phyloP scores from a whole-genome alignment of 2,113 vertebrate species.

The Hirundichthys speculiger region DNA sequence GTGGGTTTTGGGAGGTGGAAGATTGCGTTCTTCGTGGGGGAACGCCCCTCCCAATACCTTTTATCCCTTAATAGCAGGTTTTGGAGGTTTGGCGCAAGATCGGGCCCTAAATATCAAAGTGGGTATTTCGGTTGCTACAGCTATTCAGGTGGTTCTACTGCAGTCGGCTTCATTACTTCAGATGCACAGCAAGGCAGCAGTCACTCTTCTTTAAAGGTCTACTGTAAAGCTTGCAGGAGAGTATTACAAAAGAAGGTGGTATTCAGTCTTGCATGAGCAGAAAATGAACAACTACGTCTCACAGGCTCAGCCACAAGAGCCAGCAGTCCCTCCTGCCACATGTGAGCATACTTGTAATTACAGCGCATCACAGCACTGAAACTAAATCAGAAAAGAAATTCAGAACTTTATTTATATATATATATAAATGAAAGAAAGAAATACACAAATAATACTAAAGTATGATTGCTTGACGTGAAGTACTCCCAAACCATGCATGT shows the following conservation, averaged over 20 bases:
- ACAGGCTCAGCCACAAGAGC: neutral
- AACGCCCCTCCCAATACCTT: too few relatives aligned
- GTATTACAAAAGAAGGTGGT: slow-evolving; percentile 7
- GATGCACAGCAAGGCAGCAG: slow-evolving; percentile 5
- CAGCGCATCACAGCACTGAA: neutral
- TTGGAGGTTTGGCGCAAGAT: too few relatives aligned
- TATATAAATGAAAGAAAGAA: neutral
- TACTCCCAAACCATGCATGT: slow-evolving; percentile 14
- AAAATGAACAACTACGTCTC: neutral
- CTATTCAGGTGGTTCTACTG: neutral
- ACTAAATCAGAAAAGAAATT: neutral
- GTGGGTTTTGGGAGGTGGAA: too few relatives aligned
- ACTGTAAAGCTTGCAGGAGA: slow-evolving; percentile 3
- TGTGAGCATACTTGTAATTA: neutral
- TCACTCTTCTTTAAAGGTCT: slow-evolving; percentile 1
- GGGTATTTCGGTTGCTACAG: neutral
- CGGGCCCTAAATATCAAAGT: neutral
- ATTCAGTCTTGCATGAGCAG: neutral
- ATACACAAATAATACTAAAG: neutral
- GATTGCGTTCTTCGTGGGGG: too few relatives aligned
- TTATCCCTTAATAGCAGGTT: too few relatives aligned
- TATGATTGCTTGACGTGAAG: slow-evolving; percentile 18
- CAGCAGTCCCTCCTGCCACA: neutral
- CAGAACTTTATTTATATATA: neutral
- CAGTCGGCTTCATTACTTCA: neutral